Base-by-base conservation (phyloP, 2,888 invertebrate genomes). In the Coronaproctus castanopsis region DNA sequence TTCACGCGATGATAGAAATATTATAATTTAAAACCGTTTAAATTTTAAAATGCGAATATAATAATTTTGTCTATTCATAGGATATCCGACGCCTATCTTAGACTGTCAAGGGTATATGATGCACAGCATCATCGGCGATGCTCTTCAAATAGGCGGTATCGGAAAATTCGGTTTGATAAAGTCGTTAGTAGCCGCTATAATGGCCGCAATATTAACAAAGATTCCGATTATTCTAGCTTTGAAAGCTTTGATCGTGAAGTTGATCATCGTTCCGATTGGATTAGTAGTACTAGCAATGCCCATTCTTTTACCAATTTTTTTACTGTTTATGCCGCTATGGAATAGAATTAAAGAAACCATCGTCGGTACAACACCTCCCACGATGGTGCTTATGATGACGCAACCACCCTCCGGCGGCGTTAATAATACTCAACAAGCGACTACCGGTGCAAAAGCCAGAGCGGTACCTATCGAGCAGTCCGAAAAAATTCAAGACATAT, bases 311-410 rank as follows among this genome's bases (percentile, higher is more conserved):
- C 67, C 67, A 0, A 57, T 66, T n/a, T 57, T 64, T 10, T 62
- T 65, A 51, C 59, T 67, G 57, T 57, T 67, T 57, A 62, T 64
- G 53, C 65, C 65, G 20, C 63, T 64, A 22, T 62, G 65, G 62
- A 62, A 61, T 48, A 59, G 57, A 1, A 57, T 60, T 50, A 64
- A 59, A 36, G 62, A 61, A 23, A 24, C 24, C 14, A 57, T 57
- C 24, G 49, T 53, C 22, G 62, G 61, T 19, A 10, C 24, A 3
- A 57, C 61, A 22, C 55, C 24, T 23, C 58, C 55, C 1, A 57
- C 48, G 1, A 52, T 61, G 57, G 55, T 62, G 20, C 54, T 62
- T 22, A 60, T 63, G 59, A 54, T 62, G 60, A 54, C 57, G 1
- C 20, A 52, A n/a, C 19, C 5, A 36, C 36, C 36, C 5, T n/a